A percentile compares a stretch with the other conserved stretches of the same genome.
Evolutionary conservation across 2,888 invertebrate genomes (phyloP).

Genomic region (Steinernema hermaphroditum): DNA sequence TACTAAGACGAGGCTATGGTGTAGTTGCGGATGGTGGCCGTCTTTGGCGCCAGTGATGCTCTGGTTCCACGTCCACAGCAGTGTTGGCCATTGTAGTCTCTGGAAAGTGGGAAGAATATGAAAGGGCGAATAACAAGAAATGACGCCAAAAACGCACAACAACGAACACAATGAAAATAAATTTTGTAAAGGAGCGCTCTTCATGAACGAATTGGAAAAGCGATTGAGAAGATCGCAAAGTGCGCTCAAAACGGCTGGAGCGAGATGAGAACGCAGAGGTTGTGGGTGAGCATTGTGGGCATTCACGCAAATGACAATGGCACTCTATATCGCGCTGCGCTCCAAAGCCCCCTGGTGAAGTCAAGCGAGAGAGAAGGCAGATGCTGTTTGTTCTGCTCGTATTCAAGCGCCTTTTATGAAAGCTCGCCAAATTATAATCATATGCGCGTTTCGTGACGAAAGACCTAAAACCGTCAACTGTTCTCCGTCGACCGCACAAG

Average conservation of each 20-base stretch:
- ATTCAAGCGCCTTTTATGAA: conserved; percentile 10
- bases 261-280: background rate
- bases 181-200: background rate
- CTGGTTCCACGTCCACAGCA: conserved; percentile 42
- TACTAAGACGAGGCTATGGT: conserved; percentile 84
- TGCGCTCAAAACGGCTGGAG: background rate
- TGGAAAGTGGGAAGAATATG: background rate
- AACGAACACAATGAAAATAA: too few relatives aligned
- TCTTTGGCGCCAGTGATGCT: conserved; percentile 43
- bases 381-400: background rate
- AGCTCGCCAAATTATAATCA: conserved; percentile 15
- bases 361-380: background rate
- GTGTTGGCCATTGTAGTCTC: background rate
- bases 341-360: background rate
- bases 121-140: background rate
- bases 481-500: conserved; percentile 11
- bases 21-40: conserved; percentile 77
- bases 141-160: background rate
- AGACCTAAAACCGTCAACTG: conserved; percentile 27
- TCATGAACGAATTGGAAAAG: too few relatives aligned
- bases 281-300: background rate
- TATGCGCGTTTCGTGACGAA: conserved; percentile 16
- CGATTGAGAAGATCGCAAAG: background rate
- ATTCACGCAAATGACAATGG: background rate
- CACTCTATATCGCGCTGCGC: background rate